Percentiles rank a stretch among this genome's conserved stretches.
phyloP scores from a whole-genome alignment of 1,140 invertebrate genomes.

The Latrodectus geometricus region DNA sequence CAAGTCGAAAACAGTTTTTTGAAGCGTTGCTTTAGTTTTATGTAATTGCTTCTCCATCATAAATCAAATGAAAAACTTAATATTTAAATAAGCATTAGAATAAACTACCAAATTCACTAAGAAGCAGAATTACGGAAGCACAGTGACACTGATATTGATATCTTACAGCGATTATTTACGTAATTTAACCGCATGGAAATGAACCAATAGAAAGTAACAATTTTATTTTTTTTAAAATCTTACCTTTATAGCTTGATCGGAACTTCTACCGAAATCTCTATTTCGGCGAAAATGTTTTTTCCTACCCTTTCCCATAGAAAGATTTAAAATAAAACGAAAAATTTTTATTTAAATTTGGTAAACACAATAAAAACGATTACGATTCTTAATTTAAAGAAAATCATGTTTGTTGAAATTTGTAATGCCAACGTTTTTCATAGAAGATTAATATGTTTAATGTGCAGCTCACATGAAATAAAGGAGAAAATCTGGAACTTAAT shows the following conservation, averaged over 20 bases:
- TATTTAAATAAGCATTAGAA: neutral
- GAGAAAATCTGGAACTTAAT: too few relatives aligned
- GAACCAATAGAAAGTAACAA: neutral
- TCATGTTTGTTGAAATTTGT: conserved; percentile 61
- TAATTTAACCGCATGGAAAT: neutral
- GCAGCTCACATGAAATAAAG: too few relatives aligned
- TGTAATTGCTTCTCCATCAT: neutral
- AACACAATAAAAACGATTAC: neutral
- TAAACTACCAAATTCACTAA: too few relatives aligned
- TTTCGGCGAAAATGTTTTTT: conserved; percentile 32
- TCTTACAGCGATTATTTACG: too few relatives aligned
- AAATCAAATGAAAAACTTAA: neutral
- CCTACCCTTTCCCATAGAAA: conserved; percentile 28
- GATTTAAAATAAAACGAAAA: neutral
- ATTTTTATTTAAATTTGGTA: neutral
- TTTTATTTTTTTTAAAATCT: neutral
- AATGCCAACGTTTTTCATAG: too few relatives aligned
- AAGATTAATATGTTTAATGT: too few relatives aligned
- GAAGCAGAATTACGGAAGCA: neutral
- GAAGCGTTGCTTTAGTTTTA: neutral
- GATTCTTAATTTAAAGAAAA: neutral
- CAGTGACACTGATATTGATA: neutral
- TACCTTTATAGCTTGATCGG: neutral
- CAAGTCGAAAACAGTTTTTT: neutral
- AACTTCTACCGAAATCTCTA: neutral